phyloP scores from a whole-genome alignment of 2,113 vertebrate genomes.

The Zootoca vivipara region DNA sequence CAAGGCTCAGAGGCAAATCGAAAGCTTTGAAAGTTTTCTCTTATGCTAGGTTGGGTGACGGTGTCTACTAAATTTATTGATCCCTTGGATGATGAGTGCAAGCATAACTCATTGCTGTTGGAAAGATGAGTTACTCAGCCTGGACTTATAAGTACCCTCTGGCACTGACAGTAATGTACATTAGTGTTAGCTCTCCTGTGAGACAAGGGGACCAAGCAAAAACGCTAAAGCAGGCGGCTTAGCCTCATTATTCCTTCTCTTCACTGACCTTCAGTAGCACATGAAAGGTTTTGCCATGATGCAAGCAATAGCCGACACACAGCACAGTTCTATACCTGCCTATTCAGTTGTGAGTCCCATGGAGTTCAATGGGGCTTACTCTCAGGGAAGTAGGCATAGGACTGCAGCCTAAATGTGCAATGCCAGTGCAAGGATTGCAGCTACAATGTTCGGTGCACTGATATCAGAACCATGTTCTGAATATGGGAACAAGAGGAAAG shows the following conservation, averaged over 20 bases:
- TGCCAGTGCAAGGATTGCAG: background rate
- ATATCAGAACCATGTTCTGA: background rate
- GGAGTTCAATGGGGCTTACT: background rate
- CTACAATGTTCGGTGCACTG: background rate
- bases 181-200: background rate
- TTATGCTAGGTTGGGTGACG: background rate
- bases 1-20: background rate
- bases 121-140: background rate
- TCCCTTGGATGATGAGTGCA: background rate
- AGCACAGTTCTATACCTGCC: too few relatives aligned
- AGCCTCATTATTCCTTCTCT: background rate
- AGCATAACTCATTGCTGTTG: background rate
- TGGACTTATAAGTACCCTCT: background rate
- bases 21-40: background rate
- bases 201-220: background rate
- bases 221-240: background rate
- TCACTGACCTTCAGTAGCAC: background rate
- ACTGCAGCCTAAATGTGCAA: background rate
- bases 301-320: background rate
- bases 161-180: background rate
- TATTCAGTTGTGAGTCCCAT: background rate
- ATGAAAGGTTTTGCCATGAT: background rate
- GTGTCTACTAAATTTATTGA: background rate
- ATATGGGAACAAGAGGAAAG: background rate
- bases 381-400: too few relatives aligned